These are phyloP conservation scores for Catharus bicknelli DNA, from an alignment of 2,113 vertebrate species.

Conservation along the genomic window DNA sequence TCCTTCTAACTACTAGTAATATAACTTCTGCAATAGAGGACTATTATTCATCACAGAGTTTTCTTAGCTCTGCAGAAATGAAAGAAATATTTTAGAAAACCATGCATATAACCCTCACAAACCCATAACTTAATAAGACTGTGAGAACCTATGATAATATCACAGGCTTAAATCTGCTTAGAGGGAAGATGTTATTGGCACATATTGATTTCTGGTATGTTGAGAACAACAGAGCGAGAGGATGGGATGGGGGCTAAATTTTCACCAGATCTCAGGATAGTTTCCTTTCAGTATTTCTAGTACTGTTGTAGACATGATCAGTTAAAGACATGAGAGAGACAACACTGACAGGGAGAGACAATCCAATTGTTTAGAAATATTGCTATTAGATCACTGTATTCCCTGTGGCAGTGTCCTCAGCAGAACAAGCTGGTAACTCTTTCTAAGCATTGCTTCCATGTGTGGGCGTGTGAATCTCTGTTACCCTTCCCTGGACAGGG, in stretches of 20 bases:
- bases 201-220: not conserved
- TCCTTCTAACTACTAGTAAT: not conserved
- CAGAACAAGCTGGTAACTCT: not conserved
- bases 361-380: not conserved
- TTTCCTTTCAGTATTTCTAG: not conserved
- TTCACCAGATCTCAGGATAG: not conserved
- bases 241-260: not conserved
- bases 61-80: conserved; percentile 3
- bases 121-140: not conserved
- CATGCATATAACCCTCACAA: not conserved
- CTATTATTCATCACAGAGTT: not conserved
- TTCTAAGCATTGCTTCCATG: not conserved
- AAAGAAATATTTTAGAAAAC: conserved; percentile 23
- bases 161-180: not conserved
- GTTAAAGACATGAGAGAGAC: not conserved
- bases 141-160: not conserved
- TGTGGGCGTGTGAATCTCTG: not conserved
- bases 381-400: not conserved
- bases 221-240: not conserved
- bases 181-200: not conserved
- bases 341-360: not conserved
- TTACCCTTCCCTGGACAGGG: not conserved
- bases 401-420: not conserved
- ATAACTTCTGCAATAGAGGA: conserved; percentile 10
- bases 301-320: not conserved